Conservation (phyloP, 2,888 invertebrate genomes). For the Cheilosia urbana region DNA sequence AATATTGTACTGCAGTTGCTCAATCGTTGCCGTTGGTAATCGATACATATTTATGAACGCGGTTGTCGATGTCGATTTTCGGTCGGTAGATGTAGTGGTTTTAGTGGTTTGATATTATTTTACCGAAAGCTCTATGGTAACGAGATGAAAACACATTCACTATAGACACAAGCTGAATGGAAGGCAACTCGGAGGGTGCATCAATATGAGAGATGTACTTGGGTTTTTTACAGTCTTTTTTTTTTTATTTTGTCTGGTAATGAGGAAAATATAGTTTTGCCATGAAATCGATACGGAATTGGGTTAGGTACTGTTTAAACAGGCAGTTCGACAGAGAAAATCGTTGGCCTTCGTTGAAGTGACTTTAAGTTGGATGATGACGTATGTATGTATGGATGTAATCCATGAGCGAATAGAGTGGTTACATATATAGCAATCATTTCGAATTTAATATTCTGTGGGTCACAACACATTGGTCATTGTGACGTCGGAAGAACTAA, state of each 20-base stretch:
- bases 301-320: not conserved
- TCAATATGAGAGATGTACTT: slow-evolving; percentile 19
- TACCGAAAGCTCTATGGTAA: slow-evolving; percentile 7
- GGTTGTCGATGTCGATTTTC: slow-evolving; percentile 23
- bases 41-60: slow-evolving; percentile 44
- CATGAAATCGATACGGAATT: slow-evolving; percentile 25
- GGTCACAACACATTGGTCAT: too few species aligned
- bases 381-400: not conserved
- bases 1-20: slow-evolving; percentile 14
- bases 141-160: slow-evolving; percentile 39
- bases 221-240: not conserved
- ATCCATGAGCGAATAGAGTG: not conserved
- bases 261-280: slow-evolving; percentile 4
- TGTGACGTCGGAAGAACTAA: too few species aligned
- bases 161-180: not conserved
- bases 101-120: slow-evolving; percentile 19
- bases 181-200: slow-evolving; percentile 12
- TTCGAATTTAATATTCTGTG: too few species aligned
- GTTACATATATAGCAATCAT: not conserved
- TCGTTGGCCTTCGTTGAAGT: not conserved
- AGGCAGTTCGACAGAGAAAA: not conserved
- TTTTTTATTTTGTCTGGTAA: slow-evolving; percentile 3
- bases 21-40: slow-evolving; percentile 31
- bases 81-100: not conserved
- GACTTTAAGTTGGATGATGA: not conserved